These are phyloP conservation scores for Onychomys arenicola DNA, from an alignment of 2,797 vertebrate genomes.

Conservation along the genomic window DNA sequence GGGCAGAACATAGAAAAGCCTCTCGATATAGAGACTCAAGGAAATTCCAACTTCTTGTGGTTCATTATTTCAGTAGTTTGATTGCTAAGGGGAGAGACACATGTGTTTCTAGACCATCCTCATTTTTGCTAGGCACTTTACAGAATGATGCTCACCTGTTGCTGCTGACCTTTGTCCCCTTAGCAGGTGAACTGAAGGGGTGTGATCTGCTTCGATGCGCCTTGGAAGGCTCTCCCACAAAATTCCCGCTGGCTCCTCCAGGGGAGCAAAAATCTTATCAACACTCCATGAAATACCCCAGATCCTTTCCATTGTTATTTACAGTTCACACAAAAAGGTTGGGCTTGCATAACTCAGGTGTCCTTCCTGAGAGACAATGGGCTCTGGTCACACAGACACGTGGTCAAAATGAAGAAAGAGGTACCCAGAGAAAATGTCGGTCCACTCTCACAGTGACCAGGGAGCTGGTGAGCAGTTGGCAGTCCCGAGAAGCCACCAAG, in stretches of 20 bases:
- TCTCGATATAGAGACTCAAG: too few species aligned
- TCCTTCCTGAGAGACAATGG: not conserved
- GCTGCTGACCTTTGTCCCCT: constrained; percentile 54
- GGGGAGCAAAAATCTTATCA: constrained; percentile 79
- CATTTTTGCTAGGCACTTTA: not conserved
- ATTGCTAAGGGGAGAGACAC: not conserved
- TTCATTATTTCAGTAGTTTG: not conserved
- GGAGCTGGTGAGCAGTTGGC: not conserved
- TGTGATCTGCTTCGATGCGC: constrained; percentile 62
- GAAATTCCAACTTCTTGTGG: not conserved
- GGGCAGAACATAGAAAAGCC: too few species aligned
- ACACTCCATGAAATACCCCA: constrained; percentile 72
- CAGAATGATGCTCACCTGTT: constrained; percentile 8
- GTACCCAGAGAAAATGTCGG: rapidly evolving
- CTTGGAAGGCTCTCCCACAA: constrained; percentile 60
- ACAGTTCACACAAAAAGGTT: constrained; percentile 72
- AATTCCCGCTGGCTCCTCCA: constrained; percentile 65
- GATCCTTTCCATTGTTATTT: constrained; percentile 81
- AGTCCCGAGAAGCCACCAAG: not conserved
- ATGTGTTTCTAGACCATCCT: not conserved
- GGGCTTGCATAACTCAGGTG: not conserved
- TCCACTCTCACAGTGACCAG: not conserved
- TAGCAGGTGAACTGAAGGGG: constrained; percentile 68
- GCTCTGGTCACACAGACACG: not conserved
- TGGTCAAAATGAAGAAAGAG: not conserved